phyloP scores from a whole-genome alignment of 2,797 vertebrate species.

The Halcyon badia region DNA sequence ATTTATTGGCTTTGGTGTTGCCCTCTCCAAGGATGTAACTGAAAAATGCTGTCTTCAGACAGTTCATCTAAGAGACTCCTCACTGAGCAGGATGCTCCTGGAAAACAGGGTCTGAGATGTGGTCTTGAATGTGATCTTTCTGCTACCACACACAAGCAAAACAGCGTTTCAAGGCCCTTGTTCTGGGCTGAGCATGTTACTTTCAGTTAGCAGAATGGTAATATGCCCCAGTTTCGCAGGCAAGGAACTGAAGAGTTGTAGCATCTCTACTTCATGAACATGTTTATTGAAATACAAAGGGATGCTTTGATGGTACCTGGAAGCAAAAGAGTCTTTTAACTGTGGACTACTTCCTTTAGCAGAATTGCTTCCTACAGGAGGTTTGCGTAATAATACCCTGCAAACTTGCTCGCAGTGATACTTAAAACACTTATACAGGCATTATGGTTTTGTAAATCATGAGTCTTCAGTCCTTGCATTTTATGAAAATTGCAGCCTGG shows the following conservation, averaged over 20 bases:
- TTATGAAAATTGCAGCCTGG: not conserved
- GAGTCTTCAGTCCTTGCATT: not conserved
- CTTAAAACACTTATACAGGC: accelerated
- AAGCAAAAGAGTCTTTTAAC: not conserved
- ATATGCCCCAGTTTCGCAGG: accelerated
- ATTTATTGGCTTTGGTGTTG: not conserved
- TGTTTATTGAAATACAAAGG: not conserved
- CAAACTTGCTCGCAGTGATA: not conserved
- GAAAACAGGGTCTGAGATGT: not conserved
- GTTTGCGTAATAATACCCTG: not conserved
- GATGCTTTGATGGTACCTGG: not conserved
- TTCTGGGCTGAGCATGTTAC: not conserved
- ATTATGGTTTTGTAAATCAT: not conserved
- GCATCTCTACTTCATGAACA: accelerated
- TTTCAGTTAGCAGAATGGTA: not conserved
- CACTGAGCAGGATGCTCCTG: not conserved
- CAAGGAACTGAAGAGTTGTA: accelerated
- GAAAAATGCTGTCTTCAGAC: accelerated
- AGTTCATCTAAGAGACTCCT: not conserved
- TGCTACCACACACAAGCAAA: not conserved
- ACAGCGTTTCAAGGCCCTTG: accelerated
- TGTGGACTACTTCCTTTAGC: not conserved
- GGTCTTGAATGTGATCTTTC: not conserved
- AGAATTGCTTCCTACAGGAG: not conserved
- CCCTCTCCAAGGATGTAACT: not conserved